These are phyloP conservation scores for Atethmia centrago DNA, from an alignment of 2,888 invertebrate genomes.

Conservation along the genomic window DNA sequence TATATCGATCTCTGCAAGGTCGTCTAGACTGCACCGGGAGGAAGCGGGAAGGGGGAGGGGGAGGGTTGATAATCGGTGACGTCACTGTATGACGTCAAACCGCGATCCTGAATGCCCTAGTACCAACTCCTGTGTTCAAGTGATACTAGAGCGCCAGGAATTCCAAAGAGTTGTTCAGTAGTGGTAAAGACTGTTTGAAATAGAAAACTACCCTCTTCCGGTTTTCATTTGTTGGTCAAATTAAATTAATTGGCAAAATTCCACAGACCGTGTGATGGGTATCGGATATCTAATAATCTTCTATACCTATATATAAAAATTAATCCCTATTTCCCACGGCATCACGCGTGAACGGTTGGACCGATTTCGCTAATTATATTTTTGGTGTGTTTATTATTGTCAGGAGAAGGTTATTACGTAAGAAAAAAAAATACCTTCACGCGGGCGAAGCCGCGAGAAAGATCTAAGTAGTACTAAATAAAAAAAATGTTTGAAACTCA, in stretches of 20 bases:
- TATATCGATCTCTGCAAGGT: constrained; percentile 1
- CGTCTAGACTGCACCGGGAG: background rate
- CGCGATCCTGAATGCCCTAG: constrained; percentile 4
- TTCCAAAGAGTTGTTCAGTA: background rate
- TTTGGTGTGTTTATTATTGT: no score
- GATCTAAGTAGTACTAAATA: no score
- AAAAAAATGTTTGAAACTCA: no score
- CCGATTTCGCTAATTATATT: no score
- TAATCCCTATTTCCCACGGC: no score
- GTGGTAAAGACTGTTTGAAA: background rate
- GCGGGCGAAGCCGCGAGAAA: no score
- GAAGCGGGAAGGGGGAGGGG: no score
- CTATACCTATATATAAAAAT: no score
- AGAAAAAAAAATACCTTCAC: no score
- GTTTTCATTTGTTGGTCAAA: background rate
- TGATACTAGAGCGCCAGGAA: constrained; percentile 1
- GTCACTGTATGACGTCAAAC: background rate
- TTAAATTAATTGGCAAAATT: background rate
- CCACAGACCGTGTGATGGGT: background rate
- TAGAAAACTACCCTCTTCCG: background rate
- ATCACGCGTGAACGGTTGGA: no score
- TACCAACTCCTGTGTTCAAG: background rate
- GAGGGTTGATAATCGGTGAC: background rate
- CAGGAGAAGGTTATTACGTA: no score
- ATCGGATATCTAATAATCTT: no score